Percentiles rank a stretch among this genome's conserved stretches.
Evolutionary conservation across 2,113 vertebrate species (phyloP).

Genomic region (Sturnus vulgaris): DNA sequence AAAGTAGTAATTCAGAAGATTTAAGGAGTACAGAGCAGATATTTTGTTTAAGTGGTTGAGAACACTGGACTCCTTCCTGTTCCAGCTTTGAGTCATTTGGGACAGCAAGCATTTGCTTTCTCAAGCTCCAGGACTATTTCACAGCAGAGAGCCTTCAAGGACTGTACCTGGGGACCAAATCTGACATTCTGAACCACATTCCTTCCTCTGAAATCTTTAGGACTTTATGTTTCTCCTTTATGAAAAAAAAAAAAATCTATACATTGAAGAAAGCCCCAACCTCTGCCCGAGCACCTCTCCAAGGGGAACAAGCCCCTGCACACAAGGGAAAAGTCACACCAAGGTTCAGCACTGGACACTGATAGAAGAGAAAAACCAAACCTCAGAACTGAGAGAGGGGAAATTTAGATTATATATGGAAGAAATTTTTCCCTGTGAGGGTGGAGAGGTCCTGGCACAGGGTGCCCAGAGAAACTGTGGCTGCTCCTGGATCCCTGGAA

Average conservation of each 20-base stretch:
- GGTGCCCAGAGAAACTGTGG: not conserved
- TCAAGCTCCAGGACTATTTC: not conserved
- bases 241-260: not conserved
- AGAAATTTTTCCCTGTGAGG: not conserved
- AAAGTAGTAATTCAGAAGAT: not conserved
- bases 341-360: not conserved
- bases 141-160: not conserved
- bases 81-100: not conserved
- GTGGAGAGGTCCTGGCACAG: fast-evolving
- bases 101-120: not conserved
- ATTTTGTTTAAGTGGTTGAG: not conserved
- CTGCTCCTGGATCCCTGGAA: not conserved
- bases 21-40: not conserved
- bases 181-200: not conserved
- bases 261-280: not conserved
- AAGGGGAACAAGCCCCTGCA: not conserved
- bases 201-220: not conserved
- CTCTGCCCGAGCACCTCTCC: not conserved
- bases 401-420: not conserved
- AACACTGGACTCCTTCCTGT: not conserved
- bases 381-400: not conserved
- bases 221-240: not conserved
- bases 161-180: not conserved
- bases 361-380: not conserved
- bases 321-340: not conserved